A percentile compares a stretch with the other conserved stretches of the same genome.
phyloP scores from a whole-genome alignment of 2,797 vertebrate genomes.

The Leontocebus nigricollis region DNA sequence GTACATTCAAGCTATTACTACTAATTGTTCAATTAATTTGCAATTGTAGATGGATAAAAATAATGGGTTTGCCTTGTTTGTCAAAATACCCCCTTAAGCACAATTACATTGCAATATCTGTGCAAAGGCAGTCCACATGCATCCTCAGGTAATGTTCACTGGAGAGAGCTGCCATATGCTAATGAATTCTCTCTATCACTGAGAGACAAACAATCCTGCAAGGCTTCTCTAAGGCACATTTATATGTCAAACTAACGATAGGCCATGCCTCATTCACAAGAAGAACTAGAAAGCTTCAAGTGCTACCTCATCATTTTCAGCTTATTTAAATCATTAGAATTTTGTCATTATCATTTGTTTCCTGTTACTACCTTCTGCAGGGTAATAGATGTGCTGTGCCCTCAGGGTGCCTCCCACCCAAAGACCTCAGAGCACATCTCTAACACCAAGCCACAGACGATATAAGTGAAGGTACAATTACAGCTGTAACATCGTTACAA shows the following conservation, averaged over 20 bases:
- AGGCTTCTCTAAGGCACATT: slow-evolving; percentile 59
- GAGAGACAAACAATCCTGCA: slow-evolving; percentile 65
- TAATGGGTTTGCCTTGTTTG: slow-evolving; percentile 69
- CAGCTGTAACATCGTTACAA: not conserved
- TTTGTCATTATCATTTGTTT: slow-evolving; percentile 63
- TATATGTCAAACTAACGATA: slow-evolving; percentile 36
- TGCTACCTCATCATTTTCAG: slow-evolving; percentile 66
- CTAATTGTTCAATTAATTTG: slow-evolving; percentile 77
- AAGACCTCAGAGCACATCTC: not conserved
- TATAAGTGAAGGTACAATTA: not conserved
- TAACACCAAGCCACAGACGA: not conserved
- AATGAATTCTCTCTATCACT: slow-evolving; percentile 62
- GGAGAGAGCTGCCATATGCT: slow-evolving; percentile 62
- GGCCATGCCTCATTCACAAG: not conserved
- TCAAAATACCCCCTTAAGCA: slow-evolving; percentile 71
- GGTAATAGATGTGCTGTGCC: slow-evolving; percentile 46
- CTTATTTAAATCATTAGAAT: slow-evolving; percentile 58
- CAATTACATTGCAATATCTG: slow-evolving; percentile 57
- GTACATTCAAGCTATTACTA: slow-evolving; percentile 57
- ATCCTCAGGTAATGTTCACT: slow-evolving; percentile 58
- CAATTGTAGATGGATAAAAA: slow-evolving; percentile 62
- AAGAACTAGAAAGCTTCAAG: not conserved
- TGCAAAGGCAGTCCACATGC: not conserved
- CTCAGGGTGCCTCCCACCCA: slow-evolving; percentile 33
- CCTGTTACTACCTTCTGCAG: slow-evolving; percentile 22